phyloP scores from a whole-genome alignment of 2,797 vertebrate genomes.

The Podarcis siculus region DNA sequence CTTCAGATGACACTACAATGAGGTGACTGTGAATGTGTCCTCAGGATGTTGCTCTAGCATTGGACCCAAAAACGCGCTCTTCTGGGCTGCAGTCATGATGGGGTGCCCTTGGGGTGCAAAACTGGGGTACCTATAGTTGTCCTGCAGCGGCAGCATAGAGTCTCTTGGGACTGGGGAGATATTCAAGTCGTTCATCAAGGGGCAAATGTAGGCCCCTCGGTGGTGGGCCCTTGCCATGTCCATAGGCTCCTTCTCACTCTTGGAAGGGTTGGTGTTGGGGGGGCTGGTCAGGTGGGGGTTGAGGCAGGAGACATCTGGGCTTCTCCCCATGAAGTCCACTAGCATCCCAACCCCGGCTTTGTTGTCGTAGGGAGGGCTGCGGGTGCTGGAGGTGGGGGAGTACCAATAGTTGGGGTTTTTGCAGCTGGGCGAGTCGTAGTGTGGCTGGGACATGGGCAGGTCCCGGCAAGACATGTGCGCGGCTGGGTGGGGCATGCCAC shows the following conservation, averaged over 20 bases:
- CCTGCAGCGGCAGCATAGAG: conserved; percentile 91
- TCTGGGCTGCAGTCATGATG: conserved; percentile 83
- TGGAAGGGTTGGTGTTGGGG: conserved; percentile 73
- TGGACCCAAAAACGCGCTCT: conserved; percentile 93
- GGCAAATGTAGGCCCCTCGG: conserved; percentile 81
- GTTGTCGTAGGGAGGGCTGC: conserved; percentile 86
- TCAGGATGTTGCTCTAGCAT: conserved; percentile 94
- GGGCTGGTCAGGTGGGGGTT: conserved; percentile 85
- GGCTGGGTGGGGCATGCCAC: conserved; percentile 66
- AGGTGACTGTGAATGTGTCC: conserved; percentile 98
- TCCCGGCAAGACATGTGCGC: conserved; percentile 84
- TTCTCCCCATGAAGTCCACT: conserved; percentile 86
- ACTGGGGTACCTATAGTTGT: conserved; percentile 92
- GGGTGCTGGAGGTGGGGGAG: conserved; percentile 87
- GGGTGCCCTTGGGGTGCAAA: conserved; percentile 83
- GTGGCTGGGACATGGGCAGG: conserved; percentile 86
- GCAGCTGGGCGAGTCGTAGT: conserved; percentile 95
- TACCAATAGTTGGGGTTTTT: conserved; percentile 97
- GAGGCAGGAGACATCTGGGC: conserved; percentile 78
- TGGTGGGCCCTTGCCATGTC: conserved; percentile 84
- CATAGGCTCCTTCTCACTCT: conserved; percentile 92
- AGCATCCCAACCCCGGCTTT: conserved; percentile 79
- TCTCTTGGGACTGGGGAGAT: conserved; percentile 91
- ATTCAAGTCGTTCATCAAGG: conserved; percentile 87
- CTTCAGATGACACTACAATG: conserved; percentile 92